Evolutionary conservation across 2,888 invertebrate species (phyloP), one percentile per base, ranked within the genome.

Genomic region (Tetramorium bicarinatum): DNA sequence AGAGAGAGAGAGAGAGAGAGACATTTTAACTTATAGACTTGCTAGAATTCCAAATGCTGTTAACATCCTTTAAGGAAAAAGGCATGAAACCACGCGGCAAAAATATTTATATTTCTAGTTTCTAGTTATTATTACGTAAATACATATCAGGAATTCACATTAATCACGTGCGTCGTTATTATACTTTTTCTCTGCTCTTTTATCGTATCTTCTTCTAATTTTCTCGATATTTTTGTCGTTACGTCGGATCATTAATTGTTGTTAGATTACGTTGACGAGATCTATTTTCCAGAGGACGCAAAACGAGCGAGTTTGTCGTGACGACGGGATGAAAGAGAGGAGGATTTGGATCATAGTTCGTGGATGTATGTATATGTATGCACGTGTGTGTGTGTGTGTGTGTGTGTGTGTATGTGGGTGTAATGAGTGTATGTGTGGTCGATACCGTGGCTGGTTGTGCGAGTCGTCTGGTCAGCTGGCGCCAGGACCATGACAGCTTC

Each of bases 381-480:
- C 18, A 15, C 47, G 25, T 15, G 18, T 25, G 71, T 47, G 49
- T n/a, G 79, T 71, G 56, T 56, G 21, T 64, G 21, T n/a, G 21
- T 21, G 77, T 44, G 56, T 25, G 69, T 69, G 44, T 77, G 44
- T 44, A 18, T 29, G 29, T 29, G 29, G 29, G 29, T 29, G 29
- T 29, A 29, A 29, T 29, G 29, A 44, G 47, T 69, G 59, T 38
- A 38, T 21, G 49, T 61, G 69, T 80, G 84, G 82, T 81, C 80
- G 88, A 84, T 84, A 85, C 74, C 76, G 74, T 56, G 87, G 49
- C 75, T 64, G 82, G 71, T 13, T 75, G 81, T 75, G 81, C 72
- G 87, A 87, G 87, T 91, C 86, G 90, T 85, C 87, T 80, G 90
- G 92, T 92, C 93, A 91, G 92, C 91, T 92, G 93, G 93, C 93